Percentiles rank a stretch among this genome's conserved stretches.
Evolutionary conservation across 2,113 vertebrate species (phyloP).

Genomic region (Myotis lucifugus): DNA sequence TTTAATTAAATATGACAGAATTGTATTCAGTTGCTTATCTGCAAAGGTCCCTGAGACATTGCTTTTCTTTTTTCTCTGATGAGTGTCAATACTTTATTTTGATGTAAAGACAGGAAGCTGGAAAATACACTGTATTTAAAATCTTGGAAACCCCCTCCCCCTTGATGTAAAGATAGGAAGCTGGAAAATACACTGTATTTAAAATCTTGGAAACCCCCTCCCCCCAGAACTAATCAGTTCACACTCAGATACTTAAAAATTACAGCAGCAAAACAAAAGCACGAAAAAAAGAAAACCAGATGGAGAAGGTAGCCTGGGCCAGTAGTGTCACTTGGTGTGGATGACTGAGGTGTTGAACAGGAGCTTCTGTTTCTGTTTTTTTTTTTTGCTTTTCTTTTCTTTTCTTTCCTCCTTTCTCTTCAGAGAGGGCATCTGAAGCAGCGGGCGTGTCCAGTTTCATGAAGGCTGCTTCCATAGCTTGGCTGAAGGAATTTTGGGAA

Average conservation of each 20-base stretch:
- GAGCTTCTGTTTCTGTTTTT: constrained; percentile 97
- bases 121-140: constrained; percentile 81
- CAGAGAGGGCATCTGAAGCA: constrained; percentile 80
- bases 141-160: constrained; percentile 70
- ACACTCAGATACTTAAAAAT: constrained; percentile 88
- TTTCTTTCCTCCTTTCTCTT: constrained; percentile 94
- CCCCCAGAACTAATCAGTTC: constrained; percentile 81
- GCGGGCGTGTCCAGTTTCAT: constrained; percentile 91
- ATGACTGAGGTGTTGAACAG: constrained; percentile 98
- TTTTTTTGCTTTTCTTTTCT: constrained; percentile 86
- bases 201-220: constrained; percentile 72
- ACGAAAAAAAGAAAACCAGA: constrained; percentile 80
- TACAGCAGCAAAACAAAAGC: constrained; percentile 89
- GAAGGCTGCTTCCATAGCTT: constrained; percentile 96
- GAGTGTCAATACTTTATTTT: constrained; percentile 66
- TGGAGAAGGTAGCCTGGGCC: constrained; percentile 77
- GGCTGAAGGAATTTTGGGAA: constrained; percentile 99
- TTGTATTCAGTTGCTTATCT: background rate
- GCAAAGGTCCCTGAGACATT: background rate
- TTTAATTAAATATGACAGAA: background rate
- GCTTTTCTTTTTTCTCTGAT: no score
- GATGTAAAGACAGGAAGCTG: constrained; percentile 79
- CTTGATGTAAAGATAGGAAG: constrained; percentile 79
- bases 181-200: constrained; percentile 81
- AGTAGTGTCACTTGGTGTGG: constrained; percentile 94